Conservation (phyloP, 2,888 invertebrate genomes). For the Noctua janthe region DNA sequence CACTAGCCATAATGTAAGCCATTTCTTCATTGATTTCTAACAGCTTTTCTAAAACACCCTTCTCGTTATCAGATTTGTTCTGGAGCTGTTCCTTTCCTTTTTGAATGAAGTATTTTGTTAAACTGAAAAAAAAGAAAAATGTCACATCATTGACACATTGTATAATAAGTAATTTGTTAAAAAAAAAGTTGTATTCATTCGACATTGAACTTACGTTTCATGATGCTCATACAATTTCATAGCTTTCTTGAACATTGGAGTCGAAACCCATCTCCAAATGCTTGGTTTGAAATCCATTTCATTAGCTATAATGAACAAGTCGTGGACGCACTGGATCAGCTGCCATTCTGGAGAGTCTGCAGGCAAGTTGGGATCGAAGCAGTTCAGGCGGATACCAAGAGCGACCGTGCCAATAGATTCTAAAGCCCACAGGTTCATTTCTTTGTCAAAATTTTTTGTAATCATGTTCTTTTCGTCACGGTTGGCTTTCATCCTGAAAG, state of each 20-base stretch:
- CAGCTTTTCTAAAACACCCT: slow-evolving; percentile 91
- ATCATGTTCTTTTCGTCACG: slow-evolving; percentile 89
- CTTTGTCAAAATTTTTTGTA: slow-evolving; percentile 88
- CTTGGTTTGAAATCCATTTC: slow-evolving; percentile 80
- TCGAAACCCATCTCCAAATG: slow-evolving; percentile 78
- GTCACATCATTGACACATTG: background rate
- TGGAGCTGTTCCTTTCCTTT: slow-evolving; percentile 73
- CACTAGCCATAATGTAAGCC: slow-evolving; percentile 92
- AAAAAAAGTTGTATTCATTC: background rate
- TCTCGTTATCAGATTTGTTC: slow-evolving; percentile 75
- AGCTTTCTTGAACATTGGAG: slow-evolving; percentile 76
- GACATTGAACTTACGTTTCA: slow-evolving; percentile 71
- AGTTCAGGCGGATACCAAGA: slow-evolving; percentile 81
- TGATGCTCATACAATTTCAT: slow-evolving; percentile 81
- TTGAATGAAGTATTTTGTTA: slow-evolving; percentile 64
- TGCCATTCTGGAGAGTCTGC: slow-evolving; percentile 78
- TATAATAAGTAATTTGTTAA: background rate
- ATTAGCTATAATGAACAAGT: slow-evolving; percentile 72
- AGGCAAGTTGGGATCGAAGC: slow-evolving; percentile 77
- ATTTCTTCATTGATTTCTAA: slow-evolving; percentile 89
- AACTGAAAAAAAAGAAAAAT: slow-evolving; percentile 23
- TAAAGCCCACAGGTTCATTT: slow-evolving; percentile 91
- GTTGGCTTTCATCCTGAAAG: slow-evolving; percentile 86
- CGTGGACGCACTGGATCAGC: slow-evolving; percentile 80
- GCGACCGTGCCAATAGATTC: slow-evolving; percentile 89